Evolutionary conservation across 2,113 vertebrate species (phyloP).

Genomic region (Nanorana parkeri): DNA sequence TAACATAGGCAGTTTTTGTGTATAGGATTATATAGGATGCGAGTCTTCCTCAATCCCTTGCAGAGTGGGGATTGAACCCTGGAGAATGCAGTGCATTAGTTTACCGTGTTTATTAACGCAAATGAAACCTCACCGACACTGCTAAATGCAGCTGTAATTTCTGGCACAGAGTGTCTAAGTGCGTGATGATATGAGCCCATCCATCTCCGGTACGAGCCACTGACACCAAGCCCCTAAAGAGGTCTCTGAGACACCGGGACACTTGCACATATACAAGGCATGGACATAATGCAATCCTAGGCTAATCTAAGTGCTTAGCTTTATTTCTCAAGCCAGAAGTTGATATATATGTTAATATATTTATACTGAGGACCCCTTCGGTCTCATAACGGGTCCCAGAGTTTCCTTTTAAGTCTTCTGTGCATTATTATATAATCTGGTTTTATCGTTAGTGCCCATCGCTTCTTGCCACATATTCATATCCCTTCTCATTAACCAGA

Average conservation of each 20-base stretch:
- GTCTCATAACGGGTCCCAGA: neutral
- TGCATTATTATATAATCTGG: conserved; percentile 9
- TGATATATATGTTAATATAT: conserved; percentile 33
- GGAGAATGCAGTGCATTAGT: neutral
- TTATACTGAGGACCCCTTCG: neutral
- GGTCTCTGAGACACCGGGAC: neutral
- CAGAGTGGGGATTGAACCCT: no score
- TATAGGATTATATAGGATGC: no score
- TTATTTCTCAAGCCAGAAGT: conserved; percentile 12
- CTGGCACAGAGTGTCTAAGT: conserved; percentile 21
- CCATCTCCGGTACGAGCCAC: conserved; percentile 9
- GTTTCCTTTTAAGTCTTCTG: neutral
- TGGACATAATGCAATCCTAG: neutral
- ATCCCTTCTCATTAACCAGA: neutral
- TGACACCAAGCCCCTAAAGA: conserved; percentile 21
- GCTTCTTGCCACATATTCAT: neutral
- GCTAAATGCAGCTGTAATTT: conserved; percentile 9
- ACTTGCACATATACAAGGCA: neutral
- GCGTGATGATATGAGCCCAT: conserved; percentile 28
- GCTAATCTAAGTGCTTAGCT: neutral
- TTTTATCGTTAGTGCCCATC: neutral
- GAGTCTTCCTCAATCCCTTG: no score
- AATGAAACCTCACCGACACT: neutral
- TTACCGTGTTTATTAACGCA: neutral
- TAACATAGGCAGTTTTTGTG: no score